Base-by-base conservation (phyloP, 2,888 invertebrate species). In the Lochmaea crataegi region DNA sequence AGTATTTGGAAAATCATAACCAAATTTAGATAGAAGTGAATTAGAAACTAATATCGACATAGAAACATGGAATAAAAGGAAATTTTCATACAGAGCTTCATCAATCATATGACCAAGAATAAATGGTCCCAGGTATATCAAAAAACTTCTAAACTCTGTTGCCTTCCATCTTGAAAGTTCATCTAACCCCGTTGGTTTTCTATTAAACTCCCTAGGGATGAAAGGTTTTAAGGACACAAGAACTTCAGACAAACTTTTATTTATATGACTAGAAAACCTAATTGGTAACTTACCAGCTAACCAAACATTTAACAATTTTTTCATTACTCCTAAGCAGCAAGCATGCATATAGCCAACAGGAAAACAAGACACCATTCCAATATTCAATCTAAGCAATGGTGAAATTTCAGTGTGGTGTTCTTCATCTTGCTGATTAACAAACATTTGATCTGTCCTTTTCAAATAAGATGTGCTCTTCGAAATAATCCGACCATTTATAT, bases 291-390 rank as follows among this genome's bases (percentile, higher is more conserved):
- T 41, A 48, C 70, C 72, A 38, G 32, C 14, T 22, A 75, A 18
- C 73, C 70, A 65, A 22, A 68, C n/a, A 58, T 60, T 73, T 58
- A 75, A 58, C 60, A 73, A 65, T 22, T 75, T 73, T 58, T 57
- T 53, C 48, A 68, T 68, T 38, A 72, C 72, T 5, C 72, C 72
- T n/a, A 72, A 45, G 48, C 68, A 72, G 32, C 71, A 38, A 38
- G 64, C 48, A 45, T 73, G 73, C 73, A 73, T 73, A 38, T 73
- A 73, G 64, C 70, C 69, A 38, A 73, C 42, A 22, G 73, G 75
- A 65, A 75, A 75, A 9, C 57, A 57, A 14, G 69, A 26, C n/a
- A 75, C 68, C 22, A 73, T 48, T 14, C 65, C 61, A 42, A 75
- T 61, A 32, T 60, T 12, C 16, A 75, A 48, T 6, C 51, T 16